Base-by-base conservation (phyloP, 2,888 invertebrate species). In the Plusia festucae region DNA sequence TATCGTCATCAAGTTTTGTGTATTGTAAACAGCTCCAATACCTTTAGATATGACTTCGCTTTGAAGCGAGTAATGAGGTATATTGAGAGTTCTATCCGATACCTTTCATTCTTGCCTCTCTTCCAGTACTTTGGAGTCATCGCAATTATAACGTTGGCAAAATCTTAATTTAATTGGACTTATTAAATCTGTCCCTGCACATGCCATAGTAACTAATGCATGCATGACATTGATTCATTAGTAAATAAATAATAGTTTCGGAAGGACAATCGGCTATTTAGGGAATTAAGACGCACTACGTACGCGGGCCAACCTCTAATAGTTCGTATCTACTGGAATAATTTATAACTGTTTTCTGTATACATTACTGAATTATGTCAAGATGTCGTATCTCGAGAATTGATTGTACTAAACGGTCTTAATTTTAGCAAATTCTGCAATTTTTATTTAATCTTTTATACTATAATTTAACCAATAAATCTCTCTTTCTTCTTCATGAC, bases 231-330 rank as follows among this genome's bases (percentile, higher is more conserved):
- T 72, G 66, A 78, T 78, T 70, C 70, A 76, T 44, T 59, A 64
- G 75, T 69, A 53, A 70, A 73, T 78, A 81, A 81, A 78, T 85
- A 81, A 79, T 77, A 61, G 65, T 76, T 76, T 65, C 52, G 81
- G 79, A 85, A 85, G 82, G 85, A 84, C 83, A 85, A 84, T 82
- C 70, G 61, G 66, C 74, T 86, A 86, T 86, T 85, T 82, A 70
- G 63, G 76, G 81, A 81, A 77, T 76, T 73, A 64, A 82, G 78
- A 77, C 82, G 83, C 70, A 81, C 18, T 61, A 59, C 53, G 55
- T 40, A 24, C 61, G 13, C 40, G 63, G 46, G 80, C 81, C 80
- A 81, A 80, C 30, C 58, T 57, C 27, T 75, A 63, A 74, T 64
- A 68, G 66, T n/a, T 67, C 68, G 32, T 53, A 65, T 59, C 53